Base-by-base conservation (phyloP, 2,797 vertebrate species). In the Rhodeus uyekii region DNA sequence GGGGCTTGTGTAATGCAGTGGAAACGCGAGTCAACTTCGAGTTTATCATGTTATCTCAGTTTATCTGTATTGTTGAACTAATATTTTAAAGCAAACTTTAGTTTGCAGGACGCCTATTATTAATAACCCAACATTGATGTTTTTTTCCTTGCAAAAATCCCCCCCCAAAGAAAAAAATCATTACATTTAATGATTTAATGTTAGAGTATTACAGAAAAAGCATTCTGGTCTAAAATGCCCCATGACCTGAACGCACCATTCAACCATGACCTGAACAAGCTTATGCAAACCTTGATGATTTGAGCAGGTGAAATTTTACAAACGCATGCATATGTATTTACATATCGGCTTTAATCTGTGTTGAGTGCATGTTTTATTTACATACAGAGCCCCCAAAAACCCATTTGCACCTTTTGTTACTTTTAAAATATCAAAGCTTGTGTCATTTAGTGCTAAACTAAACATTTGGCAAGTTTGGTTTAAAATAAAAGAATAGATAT, bases 291-390 rank as follows among this genome's bases (percentile, higher is more conserved):
- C 12, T 27, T 2, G 13, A 27, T 78, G 6, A 27, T 53, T 67
- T 67, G 16, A 58, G 18, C 3, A 5, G 12, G 42, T 78, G 32
- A 55, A 55, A 55, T 24, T 42, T 13, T 67, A 67, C 34, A 78
- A 53, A 44, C 24, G 24, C 34, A 7, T 39, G 27, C 18, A 27
- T 63, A 63, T 19, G 29, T 81, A 63, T 53, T 32, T 81, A 50
- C 79, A 73, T 44, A 3, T 81, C 12, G 32, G 27, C 39, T 80
- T 72, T 46, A 48, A 44, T 72, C 29, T 61, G 27, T n/a, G 8
- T 48, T 58, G 63, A 79, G 65, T 69, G 50, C 65, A 32, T 69
- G 42, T 16, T 58, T 24, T 77, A 24, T 36, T 36, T 42, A 68
- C 34, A 68, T 38, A 38, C 19, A 58, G 34, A 27, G n/a, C 2